These are phyloP conservation scores for Drosophila burlai DNA, from an alignment of 1,140 invertebrate genomes.

Conservation along the genomic window DNA sequence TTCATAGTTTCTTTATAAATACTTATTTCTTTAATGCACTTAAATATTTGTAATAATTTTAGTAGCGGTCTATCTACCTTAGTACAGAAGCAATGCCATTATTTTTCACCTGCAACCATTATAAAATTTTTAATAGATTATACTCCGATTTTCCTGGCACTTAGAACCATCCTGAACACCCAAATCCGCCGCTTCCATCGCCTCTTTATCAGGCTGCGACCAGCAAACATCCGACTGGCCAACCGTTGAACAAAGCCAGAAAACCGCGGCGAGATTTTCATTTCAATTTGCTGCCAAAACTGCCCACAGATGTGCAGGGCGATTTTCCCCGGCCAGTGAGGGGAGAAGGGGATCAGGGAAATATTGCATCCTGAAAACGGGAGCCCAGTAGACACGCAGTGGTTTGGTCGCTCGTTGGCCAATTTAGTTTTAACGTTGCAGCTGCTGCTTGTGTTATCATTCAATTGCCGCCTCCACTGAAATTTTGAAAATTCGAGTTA, in stretches of 20 bases:
- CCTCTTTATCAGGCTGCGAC: slow-evolving; percentile 56
- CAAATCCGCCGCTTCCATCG: slow-evolving; percentile 11
- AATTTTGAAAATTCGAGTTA: slow-evolving; percentile 58
- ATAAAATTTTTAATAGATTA: not conserved
- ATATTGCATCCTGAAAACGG: slow-evolving; percentile 2
- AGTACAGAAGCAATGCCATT: not conserved
- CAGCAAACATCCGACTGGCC: slow-evolving; percentile 30
- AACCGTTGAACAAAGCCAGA: slow-evolving; percentile 64
- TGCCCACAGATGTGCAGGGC: slow-evolving; percentile 15
- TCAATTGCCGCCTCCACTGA: slow-evolving; percentile 69
- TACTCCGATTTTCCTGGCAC: not conserved
- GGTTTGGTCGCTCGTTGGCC: slow-evolving; percentile 60
- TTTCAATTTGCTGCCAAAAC: slow-evolving; percentile 74
- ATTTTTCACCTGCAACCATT: not conserved
- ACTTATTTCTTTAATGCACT: too few species aligned
- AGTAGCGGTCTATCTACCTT: not conserved
- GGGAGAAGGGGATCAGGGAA: not conserved
- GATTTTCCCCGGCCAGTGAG: not conserved
- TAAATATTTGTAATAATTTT: too few species aligned
- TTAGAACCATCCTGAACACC: not conserved
- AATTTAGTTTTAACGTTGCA: slow-evolving; percentile 73
- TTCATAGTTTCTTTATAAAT: too few species aligned
- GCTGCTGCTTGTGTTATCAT: slow-evolving; percentile 67
- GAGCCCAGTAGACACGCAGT: slow-evolving; percentile 57
- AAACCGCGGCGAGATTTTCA: slow-evolving; percentile 71